Percentiles rank a stretch among this genome's conserved stretches.
Evolutionary conservation across 2,113 vertebrate genomes (phyloP).

Genomic region (Gnathochromis pfefferi): DNA sequence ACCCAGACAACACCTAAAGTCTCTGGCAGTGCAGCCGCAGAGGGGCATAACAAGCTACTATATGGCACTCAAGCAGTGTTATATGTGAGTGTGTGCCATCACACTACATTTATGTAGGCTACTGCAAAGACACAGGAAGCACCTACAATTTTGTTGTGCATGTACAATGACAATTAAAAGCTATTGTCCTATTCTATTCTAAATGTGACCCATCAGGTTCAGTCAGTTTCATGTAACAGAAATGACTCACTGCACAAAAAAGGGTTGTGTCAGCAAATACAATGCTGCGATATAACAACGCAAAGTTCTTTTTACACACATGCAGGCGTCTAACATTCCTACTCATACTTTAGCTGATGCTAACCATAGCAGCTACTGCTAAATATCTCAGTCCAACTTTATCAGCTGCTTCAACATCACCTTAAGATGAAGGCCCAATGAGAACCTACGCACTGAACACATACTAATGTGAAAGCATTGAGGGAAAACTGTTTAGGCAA

Average conservation of each 20-base stretch:
- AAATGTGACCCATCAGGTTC: background rate
- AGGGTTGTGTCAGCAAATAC: background rate
- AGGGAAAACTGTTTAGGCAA: background rate
- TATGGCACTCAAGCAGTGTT: background rate
- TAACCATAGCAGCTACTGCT: background rate
- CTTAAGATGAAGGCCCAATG: background rate
- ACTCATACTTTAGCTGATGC: background rate
- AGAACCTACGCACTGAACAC: rapidly evolving
- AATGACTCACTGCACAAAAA: background rate
- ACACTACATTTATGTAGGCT: background rate
- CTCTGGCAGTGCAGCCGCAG: background rate
- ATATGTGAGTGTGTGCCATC: rapidly evolving
- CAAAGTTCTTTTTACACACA: background rate
- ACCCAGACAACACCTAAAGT: background rate
- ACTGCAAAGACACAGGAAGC: background rate
- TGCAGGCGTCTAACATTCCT: background rate
- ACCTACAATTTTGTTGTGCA: background rate
- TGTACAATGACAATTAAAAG: background rate
- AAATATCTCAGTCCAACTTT: background rate
- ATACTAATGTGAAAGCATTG: background rate
- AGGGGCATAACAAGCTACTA: background rate
- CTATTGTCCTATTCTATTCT: background rate
- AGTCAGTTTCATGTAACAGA: background rate
- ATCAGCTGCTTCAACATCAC: background rate
- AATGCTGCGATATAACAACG: background rate